Conservation (phyloP, 2,888 invertebrate genomes). For the Ectemnius cavifrons region DNA sequence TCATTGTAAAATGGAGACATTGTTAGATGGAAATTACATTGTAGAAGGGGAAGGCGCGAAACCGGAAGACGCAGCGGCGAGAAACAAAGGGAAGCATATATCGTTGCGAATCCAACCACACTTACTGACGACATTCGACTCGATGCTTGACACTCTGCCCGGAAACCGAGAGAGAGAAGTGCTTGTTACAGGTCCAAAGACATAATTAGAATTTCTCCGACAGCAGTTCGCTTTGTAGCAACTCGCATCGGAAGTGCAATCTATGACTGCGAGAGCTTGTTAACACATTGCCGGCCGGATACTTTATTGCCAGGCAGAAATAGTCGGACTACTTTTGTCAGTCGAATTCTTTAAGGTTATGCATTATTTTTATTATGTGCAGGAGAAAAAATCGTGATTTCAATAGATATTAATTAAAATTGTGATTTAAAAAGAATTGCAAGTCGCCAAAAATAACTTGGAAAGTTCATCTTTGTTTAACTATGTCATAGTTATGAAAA, state of each 20-base stretch:
- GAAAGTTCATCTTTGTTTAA: too few relatives aligned
- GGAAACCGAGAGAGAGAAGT: conserved; percentile 26
- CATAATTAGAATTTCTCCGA: conserved; percentile 53
- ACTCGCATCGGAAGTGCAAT: conserved; percentile 32
- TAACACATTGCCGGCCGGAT: background rate
- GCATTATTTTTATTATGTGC: too few relatives aligned
- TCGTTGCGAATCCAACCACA: conserved; percentile 31
- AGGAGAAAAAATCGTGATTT: too few relatives aligned
- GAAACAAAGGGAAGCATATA: conserved; percentile 14
- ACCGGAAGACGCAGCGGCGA: conserved; percentile 6
- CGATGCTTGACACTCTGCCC: conserved; percentile 44
- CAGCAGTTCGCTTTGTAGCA: conserved; percentile 21
- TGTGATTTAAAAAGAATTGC: too few relatives aligned
- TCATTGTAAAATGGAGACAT: background rate
- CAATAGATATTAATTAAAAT: too few relatives aligned
- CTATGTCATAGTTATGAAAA: too few relatives aligned
- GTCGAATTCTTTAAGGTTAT: too few relatives aligned
- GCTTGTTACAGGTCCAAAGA: conserved; percentile 51
- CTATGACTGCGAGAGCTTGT: background rate
- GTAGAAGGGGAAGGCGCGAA: background rate
- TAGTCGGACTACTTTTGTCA: too few relatives aligned
- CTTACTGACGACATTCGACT: conserved; percentile 34
- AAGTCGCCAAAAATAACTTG: too few relatives aligned
- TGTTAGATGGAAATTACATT: background rate
- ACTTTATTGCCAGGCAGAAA: background rate